Base-by-base conservation (phyloP, 2,797 vertebrate species). In the Leucoraja ocellata region DNA sequence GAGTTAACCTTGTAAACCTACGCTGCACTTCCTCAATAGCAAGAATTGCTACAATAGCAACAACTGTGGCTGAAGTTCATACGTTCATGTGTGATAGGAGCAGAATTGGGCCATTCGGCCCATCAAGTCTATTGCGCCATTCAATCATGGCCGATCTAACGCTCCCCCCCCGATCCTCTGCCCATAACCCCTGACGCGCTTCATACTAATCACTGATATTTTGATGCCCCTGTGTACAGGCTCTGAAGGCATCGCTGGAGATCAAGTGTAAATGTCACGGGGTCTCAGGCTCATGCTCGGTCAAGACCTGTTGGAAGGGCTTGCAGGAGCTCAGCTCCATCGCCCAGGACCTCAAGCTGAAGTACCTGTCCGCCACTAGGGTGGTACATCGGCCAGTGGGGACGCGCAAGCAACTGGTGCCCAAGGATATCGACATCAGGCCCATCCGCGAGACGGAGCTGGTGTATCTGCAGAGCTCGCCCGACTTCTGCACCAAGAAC, bases 201-300 rank as follows among this genome's bases (percentile, higher is more conserved):
- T 46, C 2, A 4, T 46, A 2, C 46, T 46, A 46, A 46, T 46
- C 46, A 4, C 2, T 46, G 46, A 46, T 46, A 46, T 46, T 46
- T 39, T 80, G 81, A 83, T 88, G 90, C 2, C 78, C 39, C 93
- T 94, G 93, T 74, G 94, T 95, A 93, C 95, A 99, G 99, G 98
- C 95, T 91, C 96, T 99, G 94, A 97, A 96, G 93, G 97, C 97
- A 2, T 98, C 98, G 10, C 94, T 99, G 95, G 99, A 99, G 95
- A 97, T 98, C 97, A 99, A 99, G 96, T 99, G 99, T 95, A 99
- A 99, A 93, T 99, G 99, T 94, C 99, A 99, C 0, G 99, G 99
- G 0, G 99, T 99, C 4, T 99, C 99, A 0, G 99, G 99, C 93
- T 99, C 99, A 94, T 99, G 99, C 96, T 99, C 99, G 74, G 98